A percentile compares a stretch with the other conserved stretches of the same genome.
phyloP scores from a whole-genome alignment of 2,888 invertebrate genomes.

The Hedychridium roseum region DNA sequence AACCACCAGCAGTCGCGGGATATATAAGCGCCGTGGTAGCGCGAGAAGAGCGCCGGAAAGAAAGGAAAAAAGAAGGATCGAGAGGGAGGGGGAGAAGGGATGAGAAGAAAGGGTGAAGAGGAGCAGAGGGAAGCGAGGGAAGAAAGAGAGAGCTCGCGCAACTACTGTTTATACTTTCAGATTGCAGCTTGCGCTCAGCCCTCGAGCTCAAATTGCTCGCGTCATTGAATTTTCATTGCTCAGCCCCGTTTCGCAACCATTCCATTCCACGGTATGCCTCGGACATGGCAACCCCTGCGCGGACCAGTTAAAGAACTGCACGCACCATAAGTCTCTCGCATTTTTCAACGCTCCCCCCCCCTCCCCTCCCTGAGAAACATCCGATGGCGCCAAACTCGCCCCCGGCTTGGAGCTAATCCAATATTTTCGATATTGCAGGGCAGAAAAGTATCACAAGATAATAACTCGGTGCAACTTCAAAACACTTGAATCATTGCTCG shows the following conservation, averaged over 20 bases:
- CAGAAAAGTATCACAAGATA: too few relatives aligned
- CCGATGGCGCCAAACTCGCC: too few relatives aligned
- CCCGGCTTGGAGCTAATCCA: too few relatives aligned
- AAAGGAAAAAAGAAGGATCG: constrained; percentile 21
- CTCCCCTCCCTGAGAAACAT: too few relatives aligned
- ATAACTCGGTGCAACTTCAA: too few relatives aligned
- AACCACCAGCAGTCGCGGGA: constrained; percentile 24
- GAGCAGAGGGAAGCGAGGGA: neutral
- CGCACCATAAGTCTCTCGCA: constrained; percentile 2
- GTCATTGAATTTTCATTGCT: constrained; percentile 51
- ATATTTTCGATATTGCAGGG: too few relatives aligned
- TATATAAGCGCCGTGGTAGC: constrained; percentile 17
- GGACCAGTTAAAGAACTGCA: too few relatives aligned
- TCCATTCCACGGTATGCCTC: constrained; percentile 13
- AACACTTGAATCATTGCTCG: too few relatives aligned
- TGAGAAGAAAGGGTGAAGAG: neutral
- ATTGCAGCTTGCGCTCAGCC: constrained; percentile 40
- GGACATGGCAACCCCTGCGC: too few relatives aligned
- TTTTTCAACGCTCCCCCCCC: neutral
- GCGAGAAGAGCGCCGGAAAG: constrained; percentile 20
- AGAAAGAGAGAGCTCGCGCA: constrained; percentile 20
- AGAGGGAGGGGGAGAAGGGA: constrained; percentile 13
- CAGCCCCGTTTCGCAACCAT: constrained; percentile 20
- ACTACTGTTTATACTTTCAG: constrained; percentile 53
- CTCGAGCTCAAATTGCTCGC: constrained; percentile 41